phyloP scores from a whole-genome alignment of 2,113 vertebrate genomes.

The Pelvicachromis taeniatus region DNA sequence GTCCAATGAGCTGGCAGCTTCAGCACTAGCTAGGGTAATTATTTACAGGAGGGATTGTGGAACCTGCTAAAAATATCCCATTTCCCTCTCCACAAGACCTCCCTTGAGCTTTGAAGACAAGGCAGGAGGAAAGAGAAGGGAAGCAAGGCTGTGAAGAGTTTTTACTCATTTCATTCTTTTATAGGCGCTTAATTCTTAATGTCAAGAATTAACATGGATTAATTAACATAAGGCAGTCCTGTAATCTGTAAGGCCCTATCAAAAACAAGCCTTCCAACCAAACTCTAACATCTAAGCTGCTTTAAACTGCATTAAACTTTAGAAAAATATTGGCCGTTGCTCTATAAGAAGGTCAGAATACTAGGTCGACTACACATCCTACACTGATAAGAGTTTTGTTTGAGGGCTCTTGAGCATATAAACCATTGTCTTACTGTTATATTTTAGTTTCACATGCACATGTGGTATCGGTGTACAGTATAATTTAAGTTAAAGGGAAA shows the following conservation, averaged over 20 bases:
- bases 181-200: not conserved
- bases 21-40: conserved; percentile 46
- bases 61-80: conserved; percentile 62
- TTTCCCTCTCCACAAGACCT: conserved; percentile 31
- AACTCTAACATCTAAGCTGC: not conserved
- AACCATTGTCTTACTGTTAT: not conserved
- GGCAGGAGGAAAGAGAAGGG: not conserved
- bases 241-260: not conserved
- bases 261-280: not conserved
- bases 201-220: not conserved
- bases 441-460: not conserved
- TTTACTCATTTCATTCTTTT: conserved; percentile 2
- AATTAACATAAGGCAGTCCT: not conserved
- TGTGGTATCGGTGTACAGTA: no score
- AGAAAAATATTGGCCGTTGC: not conserved
- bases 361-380: not conserved
- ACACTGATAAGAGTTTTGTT: not conserved
- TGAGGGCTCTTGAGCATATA: not conserved
- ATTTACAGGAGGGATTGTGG: conserved; percentile 62
- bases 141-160: conserved; percentile 1
- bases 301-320: not conserved
- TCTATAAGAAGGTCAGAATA: not conserved
- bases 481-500: not conserved
- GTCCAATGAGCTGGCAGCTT: conserved; percentile 26
- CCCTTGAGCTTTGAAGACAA: conserved; percentile 32